Evolutionary conservation across 2,113 vertebrate species (phyloP), one percentile per base, ranked within the genome.

Genomic region (Brachyhypopomus gauderio): DNA sequence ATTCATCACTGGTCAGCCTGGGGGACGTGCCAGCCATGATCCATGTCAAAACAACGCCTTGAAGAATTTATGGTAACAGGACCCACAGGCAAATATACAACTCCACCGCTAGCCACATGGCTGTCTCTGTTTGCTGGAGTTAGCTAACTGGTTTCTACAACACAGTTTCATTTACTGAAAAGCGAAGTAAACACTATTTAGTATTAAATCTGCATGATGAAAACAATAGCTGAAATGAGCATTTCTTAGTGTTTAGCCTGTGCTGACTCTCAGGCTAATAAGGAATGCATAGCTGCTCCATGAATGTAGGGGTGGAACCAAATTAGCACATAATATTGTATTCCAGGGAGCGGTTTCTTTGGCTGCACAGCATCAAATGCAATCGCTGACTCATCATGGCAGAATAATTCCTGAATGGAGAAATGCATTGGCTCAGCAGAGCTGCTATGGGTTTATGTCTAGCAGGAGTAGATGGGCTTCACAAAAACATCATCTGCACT

Each of bases 1-100:
- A 84, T 85, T 84, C 72, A 78, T 87, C 82, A 83, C 74, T 76
- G 76, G 73, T 36, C 85, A 79, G 78, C 83, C 83, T 80, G 80
- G 41, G 78, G 85, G 77, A 86, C 59, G 48, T 72, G 74, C 27
- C 71, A 72, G 70, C 83, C 86, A 87, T 71, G 60, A 58, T 67
- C 64, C 77, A 77, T 83, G 74, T 87, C 86, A 86, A 84, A 86
- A 85, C 78, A 85, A 79, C 73, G 78, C 36, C 41, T 22, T 71
- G 71, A 67, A 75, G 22, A 81, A 67, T 64, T 72, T 55, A 66
- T 72, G 70, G 58, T 75, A 63, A 78, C 75, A 82, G 72, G 60
- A 63, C 75, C 52, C 64, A 82, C 59, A 82, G 38, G 72, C 64
- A 45, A 63, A 58, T 14, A 73, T 48, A 58, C 11, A 74, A 25